Conservation (phyloP, 2,888 invertebrate genomes). For the Octodonta nipae region DNA sequence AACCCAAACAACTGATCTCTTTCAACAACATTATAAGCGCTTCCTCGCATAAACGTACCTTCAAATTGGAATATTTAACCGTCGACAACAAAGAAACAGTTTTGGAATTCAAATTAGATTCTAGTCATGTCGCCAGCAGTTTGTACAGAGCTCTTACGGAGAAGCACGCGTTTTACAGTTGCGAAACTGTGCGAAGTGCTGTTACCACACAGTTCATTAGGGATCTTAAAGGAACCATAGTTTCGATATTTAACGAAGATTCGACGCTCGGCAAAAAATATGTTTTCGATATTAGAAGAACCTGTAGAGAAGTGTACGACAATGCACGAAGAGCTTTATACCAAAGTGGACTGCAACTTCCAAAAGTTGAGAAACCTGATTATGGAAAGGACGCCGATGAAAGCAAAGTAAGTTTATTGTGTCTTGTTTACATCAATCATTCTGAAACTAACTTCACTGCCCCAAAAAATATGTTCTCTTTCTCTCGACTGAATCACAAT, state of each 20-base stretch:
- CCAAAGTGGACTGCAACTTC: slow-evolving; percentile 22
- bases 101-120: slow-evolving; percentile 67
- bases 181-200: slow-evolving; percentile 77
- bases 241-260: slow-evolving; percentile 81
- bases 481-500: too few relatives aligned
- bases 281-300: slow-evolving; percentile 79
- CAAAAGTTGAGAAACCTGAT: slow-evolving; percentile 31
- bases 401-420: too few relatives aligned
- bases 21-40: slow-evolving; percentile 72
- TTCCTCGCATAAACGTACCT: slow-evolving; percentile 58
- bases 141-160: slow-evolving; percentile 77
- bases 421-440: too few relatives aligned
- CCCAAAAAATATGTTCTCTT: too few relatives aligned
- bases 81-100: slow-evolving; percentile 55
- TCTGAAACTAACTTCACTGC: too few relatives aligned
- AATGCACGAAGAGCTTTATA: slow-evolving; percentile 65
- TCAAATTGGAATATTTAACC: slow-evolving; percentile 60
- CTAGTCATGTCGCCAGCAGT: slow-evolving; percentile 67
- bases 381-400: too few relatives aligned
- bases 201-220: slow-evolving; percentile 81
- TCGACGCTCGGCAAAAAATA: slow-evolving; percentile 76
- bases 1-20: slow-evolving; percentile 60
- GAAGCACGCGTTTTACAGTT: slow-evolving; percentile 84
- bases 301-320: slow-evolving; percentile 81
- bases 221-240: slow-evolving; percentile 80